These are phyloP conservation scores for Trachelus stipa DNA, from an alignment of 2,888 invertebrate species.

Conservation along the genomic window DNA sequence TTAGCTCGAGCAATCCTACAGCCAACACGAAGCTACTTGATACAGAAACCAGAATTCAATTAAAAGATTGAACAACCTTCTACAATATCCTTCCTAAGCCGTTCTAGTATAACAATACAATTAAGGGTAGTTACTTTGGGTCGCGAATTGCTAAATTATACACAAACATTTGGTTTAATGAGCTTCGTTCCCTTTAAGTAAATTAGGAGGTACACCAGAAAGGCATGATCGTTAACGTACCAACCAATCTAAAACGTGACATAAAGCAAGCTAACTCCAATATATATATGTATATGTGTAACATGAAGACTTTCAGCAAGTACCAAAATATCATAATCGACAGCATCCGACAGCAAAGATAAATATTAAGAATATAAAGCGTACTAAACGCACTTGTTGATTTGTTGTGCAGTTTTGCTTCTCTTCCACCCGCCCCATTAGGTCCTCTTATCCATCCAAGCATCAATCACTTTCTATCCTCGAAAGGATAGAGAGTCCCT, in stretches of 20 bases:
- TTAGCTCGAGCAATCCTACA: too few relatives aligned
- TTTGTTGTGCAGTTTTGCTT: constrained; percentile 5
- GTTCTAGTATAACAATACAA: too few relatives aligned
- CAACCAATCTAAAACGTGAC: not conserved
- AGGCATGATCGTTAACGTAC: not conserved
- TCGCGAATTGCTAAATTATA: not conserved
- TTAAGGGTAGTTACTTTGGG: too few relatives aligned
- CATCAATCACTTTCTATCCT: constrained; percentile 5
- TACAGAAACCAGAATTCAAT: too few relatives aligned
- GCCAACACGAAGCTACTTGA: too few relatives aligned
- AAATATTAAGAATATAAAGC: not conserved
- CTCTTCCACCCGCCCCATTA: not conserved
- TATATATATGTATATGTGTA: too few relatives aligned
- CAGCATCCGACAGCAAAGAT: not conserved
- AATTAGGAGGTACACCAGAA: not conserved
- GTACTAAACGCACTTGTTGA: constrained; percentile 10
- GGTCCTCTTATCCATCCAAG: not conserved
- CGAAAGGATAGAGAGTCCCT: not conserved
- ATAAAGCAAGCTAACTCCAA: too few relatives aligned
- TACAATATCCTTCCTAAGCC: too few relatives aligned
- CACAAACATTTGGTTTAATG: not conserved
- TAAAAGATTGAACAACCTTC: too few relatives aligned
- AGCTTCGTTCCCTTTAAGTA: not conserved
- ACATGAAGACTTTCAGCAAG: too few relatives aligned
- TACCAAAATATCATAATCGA: constrained; percentile 24